Base-by-base conservation (phyloP, 1,140 invertebrate species). In the Leptinotarsa lineolata region DNA sequence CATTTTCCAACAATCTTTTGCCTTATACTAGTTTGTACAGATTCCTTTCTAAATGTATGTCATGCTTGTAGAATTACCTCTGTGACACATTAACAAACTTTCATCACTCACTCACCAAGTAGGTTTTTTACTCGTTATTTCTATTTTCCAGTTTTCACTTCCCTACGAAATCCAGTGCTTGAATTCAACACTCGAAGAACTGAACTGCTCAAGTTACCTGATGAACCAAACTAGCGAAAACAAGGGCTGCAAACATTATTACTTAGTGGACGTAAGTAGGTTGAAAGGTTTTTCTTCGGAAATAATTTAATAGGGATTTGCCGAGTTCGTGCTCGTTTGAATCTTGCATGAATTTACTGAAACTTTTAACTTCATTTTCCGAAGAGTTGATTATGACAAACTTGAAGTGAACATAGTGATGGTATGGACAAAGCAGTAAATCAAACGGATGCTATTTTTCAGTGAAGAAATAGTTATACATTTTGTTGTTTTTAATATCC, bases 161-260 rank as follows among this genome's bases (percentile, higher is more conserved):
- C 76, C 79, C 22, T 48, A 75, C 4, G 79, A 81, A 76, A 77
- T 80, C 11, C 74, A 79, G n/a, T 80, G 78, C 75, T 72, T 80
- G 58, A 81, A 81, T 72, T 64, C 74, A 12, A 79, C 79, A 45
- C 44, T 77, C 60, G 63, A 20, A 22, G 72, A 77, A 45, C 74
- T 63, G 20, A 80, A 81, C 63, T 81, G 78, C 75, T 77, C 77
- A 22, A 78, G 76, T 68, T 71, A 70, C 13, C 30, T 54, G n/a
- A 16, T 70, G 58, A 77, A 73, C 54, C 48, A 68, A 66, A 22
- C 48, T 4, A 76, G 68, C 65, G 69, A 76, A 61, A 74, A 77
- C 45, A 79, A 76, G 77, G 79, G 80, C 77, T 84, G 80, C 61
- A 79, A 80, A 69, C 79, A 78, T 44, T 77, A 76, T 73, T 74